phyloP scores from a whole-genome alignment of 2,888 invertebrate genomes.

The Danaus chrysippus region DNA sequence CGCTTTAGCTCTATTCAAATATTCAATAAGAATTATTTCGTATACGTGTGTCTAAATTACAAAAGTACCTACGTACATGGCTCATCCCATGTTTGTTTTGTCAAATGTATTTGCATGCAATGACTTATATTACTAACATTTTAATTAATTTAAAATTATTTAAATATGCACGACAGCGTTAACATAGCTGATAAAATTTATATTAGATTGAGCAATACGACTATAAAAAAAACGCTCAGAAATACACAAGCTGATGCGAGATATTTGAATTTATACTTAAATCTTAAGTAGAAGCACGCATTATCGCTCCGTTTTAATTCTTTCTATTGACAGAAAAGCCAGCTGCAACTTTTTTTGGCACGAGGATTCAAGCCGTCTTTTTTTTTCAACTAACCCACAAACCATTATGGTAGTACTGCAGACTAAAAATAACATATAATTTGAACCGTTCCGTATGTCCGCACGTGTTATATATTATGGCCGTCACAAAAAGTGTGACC shows the following conservation, averaged over 20 bases:
- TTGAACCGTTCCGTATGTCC: background rate
- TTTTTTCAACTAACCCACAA: slow-evolving; percentile 1
- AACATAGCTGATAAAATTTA: no score
- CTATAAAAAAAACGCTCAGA: no score
- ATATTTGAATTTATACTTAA: background rate
- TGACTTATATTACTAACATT: no score
- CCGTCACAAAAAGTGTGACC: background rate
- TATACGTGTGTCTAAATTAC: no score
- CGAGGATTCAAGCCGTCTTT: slow-evolving; percentile 13
- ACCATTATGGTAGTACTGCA: slow-evolving; percentile 21
- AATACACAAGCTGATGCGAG: background rate
- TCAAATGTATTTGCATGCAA: no score
- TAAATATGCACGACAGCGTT: no score
- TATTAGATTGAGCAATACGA: no score
- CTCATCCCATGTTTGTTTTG: no score
- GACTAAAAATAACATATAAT: slow-evolving; percentile 16
- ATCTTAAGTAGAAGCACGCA: background rate
- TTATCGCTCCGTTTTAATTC: slow-evolving; percentile 1
- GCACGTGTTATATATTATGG: slow-evolving; percentile 14
- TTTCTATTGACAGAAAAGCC: slow-evolving; percentile 13
- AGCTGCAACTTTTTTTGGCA: slow-evolving; percentile 21
- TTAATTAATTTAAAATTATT: no score
- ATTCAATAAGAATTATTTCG: no score
- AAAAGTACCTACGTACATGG: no score
- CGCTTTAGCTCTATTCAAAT: no score